Conservation (phyloP, 2,113 vertebrate species). For the Baryphthengus martii region DNA sequence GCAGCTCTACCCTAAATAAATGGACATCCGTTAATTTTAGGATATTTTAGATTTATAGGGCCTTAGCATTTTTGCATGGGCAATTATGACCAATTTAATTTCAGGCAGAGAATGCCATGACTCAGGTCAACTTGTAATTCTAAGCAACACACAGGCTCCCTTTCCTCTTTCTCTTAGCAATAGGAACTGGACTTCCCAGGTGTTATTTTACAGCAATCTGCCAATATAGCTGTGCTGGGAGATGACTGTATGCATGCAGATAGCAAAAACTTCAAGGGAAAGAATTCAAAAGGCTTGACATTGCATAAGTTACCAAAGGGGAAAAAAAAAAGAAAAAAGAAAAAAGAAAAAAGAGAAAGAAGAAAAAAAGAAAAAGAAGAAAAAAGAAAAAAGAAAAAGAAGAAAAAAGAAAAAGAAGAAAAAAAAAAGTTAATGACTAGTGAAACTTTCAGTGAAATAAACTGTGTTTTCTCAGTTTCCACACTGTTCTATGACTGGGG, state of each 20-base stretch:
- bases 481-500: background rate
- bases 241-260: background rate
- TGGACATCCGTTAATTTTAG: too few species aligned
- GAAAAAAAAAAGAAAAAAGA: too few species aligned
- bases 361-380: too few species aligned
- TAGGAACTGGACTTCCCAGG: background rate
- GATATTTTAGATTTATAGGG: background rate
- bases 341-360: too few species aligned
- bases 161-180: background rate
- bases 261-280: background rate
- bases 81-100: background rate
- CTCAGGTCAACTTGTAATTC: background rate
- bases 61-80: background rate
- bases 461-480: background rate
- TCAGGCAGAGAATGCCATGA: background rate
- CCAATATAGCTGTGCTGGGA: background rate
- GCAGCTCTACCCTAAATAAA: background rate
- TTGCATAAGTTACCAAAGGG: background rate
- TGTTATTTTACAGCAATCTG: background rate
- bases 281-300: background rate
- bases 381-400: too few species aligned
- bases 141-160: background rate
- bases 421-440: background rate
- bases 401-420: too few species aligned
- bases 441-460: background rate